These are phyloP conservation scores for Heliconius sara DNA, from an alignment of 2,888 invertebrate genomes.

Conservation along the genomic window DNA sequence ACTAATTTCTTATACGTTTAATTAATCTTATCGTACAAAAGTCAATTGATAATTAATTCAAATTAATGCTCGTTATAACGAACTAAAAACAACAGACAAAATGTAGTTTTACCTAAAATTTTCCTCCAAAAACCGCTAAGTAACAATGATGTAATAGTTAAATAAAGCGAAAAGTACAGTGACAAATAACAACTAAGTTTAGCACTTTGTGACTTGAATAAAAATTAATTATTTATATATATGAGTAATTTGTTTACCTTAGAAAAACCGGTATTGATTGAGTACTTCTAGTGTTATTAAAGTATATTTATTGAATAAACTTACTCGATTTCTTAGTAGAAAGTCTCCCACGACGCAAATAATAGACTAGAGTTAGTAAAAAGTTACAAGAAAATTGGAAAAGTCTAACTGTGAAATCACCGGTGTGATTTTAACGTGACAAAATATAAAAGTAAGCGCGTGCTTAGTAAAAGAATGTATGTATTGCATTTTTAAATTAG, in stretches of 20 bases:
- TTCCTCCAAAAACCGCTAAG: constrained; percentile 1
- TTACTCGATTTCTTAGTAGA: constrained; percentile 31
- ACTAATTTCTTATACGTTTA: constrained; percentile 26
- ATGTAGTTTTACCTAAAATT: constrained; percentile 16
- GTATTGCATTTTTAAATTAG: constrained; percentile 47
- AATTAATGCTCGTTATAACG: constrained; percentile 28
- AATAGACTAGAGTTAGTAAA: constrained; percentile 28
- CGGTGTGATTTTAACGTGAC: constrained; percentile 30
- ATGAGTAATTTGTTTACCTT: constrained; percentile 35
- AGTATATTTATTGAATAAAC: constrained; percentile 31
- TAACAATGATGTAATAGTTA: constrained; percentile 34
- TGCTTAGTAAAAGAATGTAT: not conserved
- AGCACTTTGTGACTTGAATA: constrained; percentile 16
- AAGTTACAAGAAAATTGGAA: constrained; percentile 51
- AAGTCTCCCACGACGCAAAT: constrained; percentile 39
- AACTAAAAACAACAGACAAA: not conserved
- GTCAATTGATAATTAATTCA: constrained; percentile 39
- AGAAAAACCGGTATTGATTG: constrained; percentile 7
- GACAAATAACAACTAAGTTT: not conserved
- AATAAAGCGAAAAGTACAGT: constrained; percentile 18
- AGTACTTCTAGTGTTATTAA: not conserved
- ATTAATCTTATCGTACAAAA: constrained; percentile 43
- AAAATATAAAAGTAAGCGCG: not conserved
- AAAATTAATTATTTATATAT: constrained; percentile 16
- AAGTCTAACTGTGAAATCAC: constrained; percentile 49